Evolutionary conservation across 64 coral and sea anemone genomes (phyloP).

Genomic region (Dendrophyllia cribrosa): DNA sequence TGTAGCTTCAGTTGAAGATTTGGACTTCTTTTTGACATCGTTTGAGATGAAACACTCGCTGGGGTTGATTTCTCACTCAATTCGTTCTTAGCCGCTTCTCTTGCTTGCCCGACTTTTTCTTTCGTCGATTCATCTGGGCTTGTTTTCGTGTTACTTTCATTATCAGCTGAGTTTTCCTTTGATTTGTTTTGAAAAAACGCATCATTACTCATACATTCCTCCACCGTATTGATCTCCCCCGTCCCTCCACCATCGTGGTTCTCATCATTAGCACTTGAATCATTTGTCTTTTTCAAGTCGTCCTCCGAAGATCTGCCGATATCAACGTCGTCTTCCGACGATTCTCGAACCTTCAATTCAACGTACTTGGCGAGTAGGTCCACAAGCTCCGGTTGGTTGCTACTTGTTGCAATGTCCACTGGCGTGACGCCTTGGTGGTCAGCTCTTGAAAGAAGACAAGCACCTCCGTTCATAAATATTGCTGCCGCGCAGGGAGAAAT

Average conservation of each 20-base stretch:
- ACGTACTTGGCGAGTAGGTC: constrained; percentile 52
- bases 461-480: constrained; percentile 62
- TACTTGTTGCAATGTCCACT: constrained; percentile 26
- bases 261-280: neutral
- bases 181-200: neutral
- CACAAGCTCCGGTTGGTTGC: constrained; percentile 42
- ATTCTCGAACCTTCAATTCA: constrained; percentile 54
- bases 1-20: neutral
- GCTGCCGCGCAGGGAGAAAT: constrained; percentile 66
- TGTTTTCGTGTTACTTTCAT: neutral
- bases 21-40: neutral
- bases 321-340: neutral
- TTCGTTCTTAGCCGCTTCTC: neutral
- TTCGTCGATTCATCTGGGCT: neutral
- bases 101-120: neutral
- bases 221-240: neutral
- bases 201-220: too few relatives aligned
- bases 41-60: neutral
- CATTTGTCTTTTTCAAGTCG: too few relatives aligned
- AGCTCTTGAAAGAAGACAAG: constrained; percentile 16
- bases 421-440: constrained; percentile 52
- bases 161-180: neutral
- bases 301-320: neutral
- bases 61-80: neutral
- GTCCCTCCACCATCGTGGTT: neutral